These are phyloP conservation scores for Gallinago jamesoni DNA, from an alignment of 2,113 vertebrate genomes.

Conservation along the genomic window DNA sequence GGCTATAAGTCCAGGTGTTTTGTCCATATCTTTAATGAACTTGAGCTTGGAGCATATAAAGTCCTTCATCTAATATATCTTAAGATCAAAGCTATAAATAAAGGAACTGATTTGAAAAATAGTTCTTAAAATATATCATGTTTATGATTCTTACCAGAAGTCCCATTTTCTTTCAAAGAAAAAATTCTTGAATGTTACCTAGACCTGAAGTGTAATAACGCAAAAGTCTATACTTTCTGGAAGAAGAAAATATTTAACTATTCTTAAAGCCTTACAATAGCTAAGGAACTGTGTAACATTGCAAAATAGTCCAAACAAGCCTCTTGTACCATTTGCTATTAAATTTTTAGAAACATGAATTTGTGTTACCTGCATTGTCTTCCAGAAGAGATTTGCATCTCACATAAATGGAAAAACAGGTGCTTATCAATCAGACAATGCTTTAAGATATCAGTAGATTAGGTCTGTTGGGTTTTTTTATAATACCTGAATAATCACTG, in stretches of 20 bases:
- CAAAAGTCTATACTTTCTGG: background rate
- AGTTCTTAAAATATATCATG: background rate
- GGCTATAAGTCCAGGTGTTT: background rate
- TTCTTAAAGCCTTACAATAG: background rate
- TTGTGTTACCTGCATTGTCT: constrained; percentile 3
- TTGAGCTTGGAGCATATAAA: background rate
- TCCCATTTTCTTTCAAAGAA: background rate
- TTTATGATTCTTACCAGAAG: background rate
- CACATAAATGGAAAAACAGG: constrained; percentile 4
- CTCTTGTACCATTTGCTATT: background rate
- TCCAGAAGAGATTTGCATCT: constrained; percentile 23
- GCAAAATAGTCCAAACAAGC: constrained; percentile 1
- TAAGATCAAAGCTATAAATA: background rate
- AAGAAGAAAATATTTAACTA: background rate
- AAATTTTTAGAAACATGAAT: background rate
- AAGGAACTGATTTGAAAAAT: background rate
- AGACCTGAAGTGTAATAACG: background rate
- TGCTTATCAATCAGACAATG: background rate
- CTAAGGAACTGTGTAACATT: background rate
- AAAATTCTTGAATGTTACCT: background rate
- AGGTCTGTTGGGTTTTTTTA: background rate
- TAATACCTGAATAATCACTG: background rate
- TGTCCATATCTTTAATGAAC: background rate
- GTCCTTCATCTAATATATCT: background rate
- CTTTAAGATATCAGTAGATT: background rate